These are phyloP conservation scores for Cosmorhoe ocellata DNA, from an alignment of 2,888 invertebrate species.

Conservation along the genomic window DNA sequence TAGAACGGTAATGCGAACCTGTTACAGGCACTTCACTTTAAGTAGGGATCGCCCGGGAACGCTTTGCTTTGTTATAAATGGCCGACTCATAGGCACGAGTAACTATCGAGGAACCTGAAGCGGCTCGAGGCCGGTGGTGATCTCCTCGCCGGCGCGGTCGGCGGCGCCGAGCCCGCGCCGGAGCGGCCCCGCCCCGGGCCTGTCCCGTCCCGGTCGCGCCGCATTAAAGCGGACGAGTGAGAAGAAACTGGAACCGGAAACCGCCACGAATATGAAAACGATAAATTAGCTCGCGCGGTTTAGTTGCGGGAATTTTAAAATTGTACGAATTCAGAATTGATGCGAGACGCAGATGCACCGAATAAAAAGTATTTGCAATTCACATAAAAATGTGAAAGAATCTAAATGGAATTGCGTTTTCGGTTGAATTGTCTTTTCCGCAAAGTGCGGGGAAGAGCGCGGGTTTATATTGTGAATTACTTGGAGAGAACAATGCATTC, in stretches of 20 bases:
- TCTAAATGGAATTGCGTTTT: conserved; percentile 15
- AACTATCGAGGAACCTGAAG: too few relatives aligned
- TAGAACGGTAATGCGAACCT: background rate
- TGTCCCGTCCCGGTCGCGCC: too few relatives aligned
- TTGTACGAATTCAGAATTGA: conserved; percentile 18
- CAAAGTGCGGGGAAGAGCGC: conserved; percentile 7
- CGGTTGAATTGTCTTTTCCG: conserved; percentile 17
- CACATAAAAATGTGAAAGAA: conserved; percentile 23
- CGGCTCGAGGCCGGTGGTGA: too few relatives aligned
- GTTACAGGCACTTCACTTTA: background rate
- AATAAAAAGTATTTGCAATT: conserved; percentile 12
- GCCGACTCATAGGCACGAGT: too few relatives aligned
- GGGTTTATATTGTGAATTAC: conserved; percentile 14
- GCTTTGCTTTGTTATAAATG: too few relatives aligned
- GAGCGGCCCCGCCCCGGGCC: too few relatives aligned
- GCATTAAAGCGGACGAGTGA: background rate
- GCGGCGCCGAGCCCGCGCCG: too few relatives aligned
- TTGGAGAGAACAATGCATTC: background rate
- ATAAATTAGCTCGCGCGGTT: conserved; percentile 20
- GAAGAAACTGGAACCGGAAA: conserved; percentile 1
- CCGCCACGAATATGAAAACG: conserved; percentile 16
- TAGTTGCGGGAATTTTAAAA: conserved; percentile 15
- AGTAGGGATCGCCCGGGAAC: background rate
- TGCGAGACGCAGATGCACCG: conserved; percentile 18
- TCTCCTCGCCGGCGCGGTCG: too few relatives aligned